Conservation (phyloP, 2,797 vertebrate species). For the Taenioides sp. region DNA sequence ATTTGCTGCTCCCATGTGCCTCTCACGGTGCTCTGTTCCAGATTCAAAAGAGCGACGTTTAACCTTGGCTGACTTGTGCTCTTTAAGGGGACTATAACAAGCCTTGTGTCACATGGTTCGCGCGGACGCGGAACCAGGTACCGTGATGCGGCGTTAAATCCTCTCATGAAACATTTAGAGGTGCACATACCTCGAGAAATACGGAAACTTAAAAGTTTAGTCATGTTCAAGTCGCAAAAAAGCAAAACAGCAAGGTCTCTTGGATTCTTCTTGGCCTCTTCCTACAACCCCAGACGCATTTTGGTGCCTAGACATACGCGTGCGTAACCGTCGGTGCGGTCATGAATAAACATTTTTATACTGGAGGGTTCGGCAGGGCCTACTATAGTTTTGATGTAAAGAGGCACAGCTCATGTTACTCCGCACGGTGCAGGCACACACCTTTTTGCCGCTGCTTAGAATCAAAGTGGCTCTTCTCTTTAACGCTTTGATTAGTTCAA, state of each 20-base stretch:
- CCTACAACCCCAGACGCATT: neutral
- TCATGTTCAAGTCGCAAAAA: neutral
- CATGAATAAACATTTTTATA: neutral
- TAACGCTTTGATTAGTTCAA: slow-evolving; percentile 79
- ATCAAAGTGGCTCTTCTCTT: slow-evolving; percentile 70
- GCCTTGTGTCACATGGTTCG: slow-evolving; percentile 15
- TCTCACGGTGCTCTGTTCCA: slow-evolving; percentile 64
- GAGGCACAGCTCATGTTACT: neutral
- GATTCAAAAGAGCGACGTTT: slow-evolving; percentile 75
- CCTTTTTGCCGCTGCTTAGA: slow-evolving; percentile 48
- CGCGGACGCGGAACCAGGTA: slow-evolving; percentile 19
- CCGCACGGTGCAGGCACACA: slow-evolving; percentile 7
- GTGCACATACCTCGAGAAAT: neutral
- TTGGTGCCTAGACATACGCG: neutral
- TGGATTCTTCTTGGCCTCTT: neutral
- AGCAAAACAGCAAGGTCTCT: neutral
- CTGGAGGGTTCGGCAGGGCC: neutral
- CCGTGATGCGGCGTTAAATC: neutral
- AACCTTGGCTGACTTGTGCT: slow-evolving; percentile 72
- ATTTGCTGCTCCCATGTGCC: slow-evolving; percentile 76
- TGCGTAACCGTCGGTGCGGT: too few relatives aligned
- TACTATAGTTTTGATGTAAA: slow-evolving; percentile 5
- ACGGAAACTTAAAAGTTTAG: neutral
- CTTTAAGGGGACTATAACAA: slow-evolving; percentile 66
- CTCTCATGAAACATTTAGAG: neutral